Percentiles rank a stretch among this genome's conserved stretches.
Evolutionary conservation across 2,113 vertebrate species (phyloP).

Genomic region (Sciurus niger): DNA sequence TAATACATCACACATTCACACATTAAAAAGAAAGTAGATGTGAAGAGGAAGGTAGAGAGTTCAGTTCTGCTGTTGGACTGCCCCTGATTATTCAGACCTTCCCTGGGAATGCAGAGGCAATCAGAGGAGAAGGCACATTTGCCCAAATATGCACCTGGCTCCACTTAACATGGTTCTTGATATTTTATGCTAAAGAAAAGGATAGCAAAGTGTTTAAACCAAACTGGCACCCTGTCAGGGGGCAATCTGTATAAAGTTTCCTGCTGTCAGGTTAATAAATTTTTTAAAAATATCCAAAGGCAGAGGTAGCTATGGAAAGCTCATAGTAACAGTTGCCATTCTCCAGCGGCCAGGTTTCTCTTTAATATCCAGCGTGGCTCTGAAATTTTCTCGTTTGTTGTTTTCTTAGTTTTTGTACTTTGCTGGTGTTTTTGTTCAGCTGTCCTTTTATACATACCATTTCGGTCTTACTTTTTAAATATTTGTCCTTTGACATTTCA

Average conservation of each 20-base stretch:
- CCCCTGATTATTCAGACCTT: slow-evolving; percentile 72
- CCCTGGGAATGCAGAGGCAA: not conserved
- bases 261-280: slow-evolving; percentile 93
- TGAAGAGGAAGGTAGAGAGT: slow-evolving; percentile 65
- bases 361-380: slow-evolving; percentile 84
- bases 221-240: slow-evolving; percentile 88
- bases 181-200: slow-evolving; percentile 87
- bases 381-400: slow-evolving; percentile 79
- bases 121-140: slow-evolving; percentile 63
- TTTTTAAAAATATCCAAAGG: slow-evolving; percentile 93
- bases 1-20: slow-evolving; percentile 92
- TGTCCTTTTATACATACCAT: slow-evolving; percentile 55
- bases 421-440: slow-evolving; percentile 49
- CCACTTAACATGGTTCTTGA: slow-evolving; percentile 84
- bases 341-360: slow-evolving; percentile 89
- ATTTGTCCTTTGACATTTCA: slow-evolving; percentile 65
- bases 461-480: slow-evolving; percentile 69
- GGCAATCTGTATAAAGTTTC: slow-evolving; percentile 91
- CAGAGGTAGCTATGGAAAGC: slow-evolving; percentile 90
- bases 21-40: slow-evolving; percentile 87
- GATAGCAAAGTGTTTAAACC: slow-evolving; percentile 83
- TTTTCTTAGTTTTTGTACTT: slow-evolving; percentile 74
- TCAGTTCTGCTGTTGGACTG: slow-evolving; percentile 43
- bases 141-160: slow-evolving; percentile 82
- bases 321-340: slow-evolving; percentile 89